Evolutionary conservation across 2,797 vertebrate genomes (phyloP).

Genomic region (Bovichtus variegatus): DNA sequence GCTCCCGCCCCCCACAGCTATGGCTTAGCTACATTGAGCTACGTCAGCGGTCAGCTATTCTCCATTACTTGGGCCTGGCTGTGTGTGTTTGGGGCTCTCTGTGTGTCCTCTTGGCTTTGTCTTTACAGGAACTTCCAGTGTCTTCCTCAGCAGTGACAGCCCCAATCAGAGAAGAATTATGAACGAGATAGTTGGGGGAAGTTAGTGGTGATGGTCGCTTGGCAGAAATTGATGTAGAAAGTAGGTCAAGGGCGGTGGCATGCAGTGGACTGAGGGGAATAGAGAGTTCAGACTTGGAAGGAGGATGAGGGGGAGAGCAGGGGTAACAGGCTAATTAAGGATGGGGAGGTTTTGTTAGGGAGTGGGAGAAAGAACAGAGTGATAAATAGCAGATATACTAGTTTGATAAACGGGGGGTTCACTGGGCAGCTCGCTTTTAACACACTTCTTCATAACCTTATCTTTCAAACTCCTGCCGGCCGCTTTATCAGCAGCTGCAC

Average conservation of each 20-base stretch:
- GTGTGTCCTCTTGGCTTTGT: slow-evolving; percentile 32
- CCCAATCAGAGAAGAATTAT: slow-evolving; percentile 32
- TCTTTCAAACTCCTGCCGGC: slow-evolving; percentile 16
- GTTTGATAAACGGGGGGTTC: slow-evolving; percentile 23
- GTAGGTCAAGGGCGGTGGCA: slow-evolving; percentile 5
- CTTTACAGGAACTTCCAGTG: slow-evolving; percentile 24
- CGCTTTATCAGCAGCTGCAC: slow-evolving; percentile 41
- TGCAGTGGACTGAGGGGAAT: not conserved
- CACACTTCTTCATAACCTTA: slow-evolving; percentile 32
- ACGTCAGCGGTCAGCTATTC: slow-evolving; percentile 73
- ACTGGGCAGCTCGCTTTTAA: slow-evolving; percentile 11
- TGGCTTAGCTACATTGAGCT: slow-evolving; percentile 61
- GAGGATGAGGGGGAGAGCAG: not conserved
- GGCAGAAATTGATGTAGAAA: slow-evolving; percentile 15
- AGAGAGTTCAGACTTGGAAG: not conserved
- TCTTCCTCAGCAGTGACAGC: slow-evolving; percentile 27
- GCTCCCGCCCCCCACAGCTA: slow-evolving; percentile 11
- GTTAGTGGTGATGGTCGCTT: slow-evolving; percentile 21
- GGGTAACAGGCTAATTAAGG: not conserved
- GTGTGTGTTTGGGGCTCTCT: slow-evolving; percentile 28
- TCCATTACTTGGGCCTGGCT: slow-evolving; percentile 31
- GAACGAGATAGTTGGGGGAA: not conserved
- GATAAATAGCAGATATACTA: slow-evolving; percentile 13
- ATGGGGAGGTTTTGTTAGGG: not conserved
- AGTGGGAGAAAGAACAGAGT: not conserved